Conservation (phyloP, 2,113 vertebrate genomes). For the Cyprinodon variegatus region DNA sequence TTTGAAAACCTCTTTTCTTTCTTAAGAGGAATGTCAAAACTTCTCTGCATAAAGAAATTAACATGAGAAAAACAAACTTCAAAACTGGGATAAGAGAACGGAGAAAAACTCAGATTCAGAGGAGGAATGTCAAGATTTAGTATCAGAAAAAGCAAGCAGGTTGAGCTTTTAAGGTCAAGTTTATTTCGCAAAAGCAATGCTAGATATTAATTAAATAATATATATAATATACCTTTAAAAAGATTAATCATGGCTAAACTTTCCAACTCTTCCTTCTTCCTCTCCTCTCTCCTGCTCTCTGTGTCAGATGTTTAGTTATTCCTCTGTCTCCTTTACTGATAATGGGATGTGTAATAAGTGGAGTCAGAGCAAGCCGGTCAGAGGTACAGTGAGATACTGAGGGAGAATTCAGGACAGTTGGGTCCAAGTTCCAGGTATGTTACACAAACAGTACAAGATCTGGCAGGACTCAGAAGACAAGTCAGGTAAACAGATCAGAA, state of each 20-base stretch:
- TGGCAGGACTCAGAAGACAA: too few relatives aligned
- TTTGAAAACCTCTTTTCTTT: not conserved
- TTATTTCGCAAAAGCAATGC: not conserved
- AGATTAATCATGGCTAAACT: not conserved
- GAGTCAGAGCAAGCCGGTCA: too few relatives aligned
- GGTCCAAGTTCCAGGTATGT: too few relatives aligned
- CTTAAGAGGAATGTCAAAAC: not conserved
- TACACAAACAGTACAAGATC: too few relatives aligned
- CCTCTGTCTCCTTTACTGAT: too few relatives aligned
- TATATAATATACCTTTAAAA: not conserved
- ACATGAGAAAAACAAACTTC: not conserved
- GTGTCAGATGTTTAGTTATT: too few relatives aligned
- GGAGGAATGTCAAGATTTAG: not conserved
- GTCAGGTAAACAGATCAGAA: too few relatives aligned
- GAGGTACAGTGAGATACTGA: too few relatives aligned
- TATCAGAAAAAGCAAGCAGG: not conserved
- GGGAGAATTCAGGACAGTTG: too few relatives aligned
- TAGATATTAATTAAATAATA: not conserved
- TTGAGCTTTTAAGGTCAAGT: not conserved
- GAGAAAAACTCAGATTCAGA: not conserved
- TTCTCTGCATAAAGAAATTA: not conserved
- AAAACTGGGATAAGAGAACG: not conserved
- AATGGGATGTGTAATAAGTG: too few relatives aligned
- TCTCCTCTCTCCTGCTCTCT: too few relatives aligned
- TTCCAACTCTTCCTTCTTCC: too few relatives aligned